phyloP scores from a whole-genome alignment of 2,113 vertebrate species.

The Gambusia holbrooki region DNA sequence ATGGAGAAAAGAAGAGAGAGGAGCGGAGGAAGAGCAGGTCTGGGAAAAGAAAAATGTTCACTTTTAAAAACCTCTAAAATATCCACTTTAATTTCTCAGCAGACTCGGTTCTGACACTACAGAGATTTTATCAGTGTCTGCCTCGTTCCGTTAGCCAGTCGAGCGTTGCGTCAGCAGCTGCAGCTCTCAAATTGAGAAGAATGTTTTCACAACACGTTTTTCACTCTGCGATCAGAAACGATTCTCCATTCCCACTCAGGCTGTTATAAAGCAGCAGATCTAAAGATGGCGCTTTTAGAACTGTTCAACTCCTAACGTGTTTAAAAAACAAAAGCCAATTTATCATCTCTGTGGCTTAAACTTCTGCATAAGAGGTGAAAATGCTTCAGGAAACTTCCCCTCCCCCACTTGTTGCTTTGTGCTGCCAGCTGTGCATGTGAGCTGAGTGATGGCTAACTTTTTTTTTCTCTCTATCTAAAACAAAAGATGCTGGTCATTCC shows the following conservation, averaged over 20 bases:
- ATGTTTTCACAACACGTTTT: slow-evolving; percentile 28
- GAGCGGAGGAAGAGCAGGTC: background rate
- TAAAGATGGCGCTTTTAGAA: too few relatives aligned
- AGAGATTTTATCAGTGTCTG: background rate
- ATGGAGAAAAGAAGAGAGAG: background rate
- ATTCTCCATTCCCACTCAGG: background rate
- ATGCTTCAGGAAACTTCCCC: background rate
- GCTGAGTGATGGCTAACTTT: background rate
- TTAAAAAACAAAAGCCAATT: too few relatives aligned
- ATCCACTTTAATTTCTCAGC: background rate
- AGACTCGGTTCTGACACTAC: slow-evolving; percentile 23
- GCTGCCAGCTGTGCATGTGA: background rate
- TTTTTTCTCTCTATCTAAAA: background rate
- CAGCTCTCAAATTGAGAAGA: slow-evolving; percentile 24
- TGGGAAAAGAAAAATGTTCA: background rate
- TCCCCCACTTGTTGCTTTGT: background rate
- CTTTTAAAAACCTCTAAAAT: background rate
- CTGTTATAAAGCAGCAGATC: too few relatives aligned
- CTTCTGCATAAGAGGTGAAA: too few relatives aligned
- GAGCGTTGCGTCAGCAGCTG: slow-evolving; percentile 31
- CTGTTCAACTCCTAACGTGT: too few relatives aligned
- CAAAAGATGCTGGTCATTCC: too few relatives aligned
- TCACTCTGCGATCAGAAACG: slow-evolving; percentile 21
- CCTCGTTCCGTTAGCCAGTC: background rate
- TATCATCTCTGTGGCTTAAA: background rate